These are phyloP conservation scores for Eufriesea mexicana DNA, from an alignment of 1,140 invertebrate genomes.

Conservation along the genomic window DNA sequence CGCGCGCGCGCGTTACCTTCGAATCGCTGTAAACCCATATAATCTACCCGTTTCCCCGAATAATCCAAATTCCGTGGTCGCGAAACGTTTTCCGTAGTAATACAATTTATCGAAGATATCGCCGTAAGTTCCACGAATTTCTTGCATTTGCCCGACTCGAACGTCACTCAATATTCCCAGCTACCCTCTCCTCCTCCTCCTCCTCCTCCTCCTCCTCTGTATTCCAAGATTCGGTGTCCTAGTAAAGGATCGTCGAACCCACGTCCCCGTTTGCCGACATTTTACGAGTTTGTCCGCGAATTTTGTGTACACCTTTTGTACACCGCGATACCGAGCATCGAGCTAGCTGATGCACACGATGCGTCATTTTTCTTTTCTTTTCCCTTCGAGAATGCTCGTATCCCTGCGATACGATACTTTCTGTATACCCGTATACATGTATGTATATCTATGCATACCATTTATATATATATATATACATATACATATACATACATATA, in stretches of 20 bases:
- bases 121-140: conserved; percentile 5
- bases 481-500: neutral
- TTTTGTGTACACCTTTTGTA: neutral
- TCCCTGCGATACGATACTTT: neutral
- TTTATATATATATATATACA: neutral
- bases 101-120: conserved; percentile 7
- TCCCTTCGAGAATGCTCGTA: neutral
- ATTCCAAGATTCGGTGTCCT: conserved; percentile 14
- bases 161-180: conserved; percentile 10
- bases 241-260: conserved; percentile 25
- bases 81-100: neutral
- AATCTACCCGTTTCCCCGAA: neutral
- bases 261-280: conserved; percentile 1
- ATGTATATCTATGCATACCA: neutral
- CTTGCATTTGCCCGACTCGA: neutral
- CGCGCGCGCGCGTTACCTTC: neutral
- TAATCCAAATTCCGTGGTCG: neutral
- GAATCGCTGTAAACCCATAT: conserved; percentile 20
- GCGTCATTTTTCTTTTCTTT: no score
- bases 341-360: neutral
- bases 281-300: conserved; percentile 6
- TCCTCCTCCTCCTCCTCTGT: neutral
- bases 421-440: no score
- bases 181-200: no score
- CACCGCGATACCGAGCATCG: neutral